phyloP scores from a whole-genome alignment of 2,113 vertebrate species.

The Camarhynchus parvulus region DNA sequence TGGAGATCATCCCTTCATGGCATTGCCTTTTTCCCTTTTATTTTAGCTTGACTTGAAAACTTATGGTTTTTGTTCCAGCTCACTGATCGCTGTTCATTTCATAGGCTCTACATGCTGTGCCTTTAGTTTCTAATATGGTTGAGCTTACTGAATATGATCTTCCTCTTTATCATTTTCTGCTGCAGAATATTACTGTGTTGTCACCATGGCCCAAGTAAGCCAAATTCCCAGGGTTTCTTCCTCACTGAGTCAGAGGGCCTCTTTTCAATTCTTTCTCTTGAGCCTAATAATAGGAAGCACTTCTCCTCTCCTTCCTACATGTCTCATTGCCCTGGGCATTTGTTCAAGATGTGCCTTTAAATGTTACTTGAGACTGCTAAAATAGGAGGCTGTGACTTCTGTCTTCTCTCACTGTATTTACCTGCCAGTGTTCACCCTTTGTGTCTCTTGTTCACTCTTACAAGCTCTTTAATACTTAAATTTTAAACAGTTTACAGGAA shows the following conservation, averaged over 20 bases:
- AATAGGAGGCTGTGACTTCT: neutral
- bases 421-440: neutral
- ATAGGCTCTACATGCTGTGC: neutral
- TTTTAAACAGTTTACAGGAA: neutral
- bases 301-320: neutral
- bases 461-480: neutral
- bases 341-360: neutral
- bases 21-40: neutral
- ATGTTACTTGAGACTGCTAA: neutral
- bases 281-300: neutral
- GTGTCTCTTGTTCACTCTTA: neutral
- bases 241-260: neutral
- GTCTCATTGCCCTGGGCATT: neutral
- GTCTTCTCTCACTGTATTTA: neutral
- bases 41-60: neutral
- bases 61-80: neutral
- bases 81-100: neutral
- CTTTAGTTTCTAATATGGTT: neutral
- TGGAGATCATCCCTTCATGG: neutral
- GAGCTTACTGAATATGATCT: neutral
- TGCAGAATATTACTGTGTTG: neutral
- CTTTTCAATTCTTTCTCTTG: neutral
- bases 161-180: neutral
- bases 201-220: neutral
- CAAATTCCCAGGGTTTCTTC: neutral